Percentiles rank a stretch among this genome's conserved stretches.
These are phyloP conservation scores for Notodonta ziczac DNA, from an alignment of 2,888 invertebrate species.

Conservation along the genomic window DNA sequence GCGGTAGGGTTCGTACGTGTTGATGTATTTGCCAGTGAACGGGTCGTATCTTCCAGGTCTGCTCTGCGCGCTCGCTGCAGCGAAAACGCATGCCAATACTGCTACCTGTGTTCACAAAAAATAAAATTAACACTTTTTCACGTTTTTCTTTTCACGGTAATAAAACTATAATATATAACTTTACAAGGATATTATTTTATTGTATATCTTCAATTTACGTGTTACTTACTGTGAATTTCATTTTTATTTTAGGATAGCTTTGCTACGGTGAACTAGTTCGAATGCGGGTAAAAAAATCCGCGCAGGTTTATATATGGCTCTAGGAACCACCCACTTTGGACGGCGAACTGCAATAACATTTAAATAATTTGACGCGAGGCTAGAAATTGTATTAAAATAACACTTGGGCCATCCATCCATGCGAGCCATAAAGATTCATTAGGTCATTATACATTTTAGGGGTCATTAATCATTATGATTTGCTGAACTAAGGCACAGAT, in stretches of 20 bases:
- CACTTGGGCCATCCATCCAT: constrained; percentile 48
- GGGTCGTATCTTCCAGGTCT: constrained; percentile 17
- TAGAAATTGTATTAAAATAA: constrained; percentile 56
- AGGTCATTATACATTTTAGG: constrained; percentile 33
- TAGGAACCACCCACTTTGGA: constrained; percentile 72
- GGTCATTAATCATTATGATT: constrained; percentile 17
- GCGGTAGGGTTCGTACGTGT: constrained; percentile 17
- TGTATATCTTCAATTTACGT: constrained; percentile 16
- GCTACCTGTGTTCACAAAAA: constrained; percentile 48
- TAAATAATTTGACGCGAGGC: constrained; percentile 67
- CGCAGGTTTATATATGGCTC: constrained; percentile 74
- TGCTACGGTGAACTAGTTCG: constrained; percentile 76
- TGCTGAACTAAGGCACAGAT: not conserved
- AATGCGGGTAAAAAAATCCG: constrained; percentile 72
- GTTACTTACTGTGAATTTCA: constrained; percentile 73
- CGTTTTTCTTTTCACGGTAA: constrained; percentile 14
- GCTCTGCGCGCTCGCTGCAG: constrained; percentile 54
- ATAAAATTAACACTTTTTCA: constrained; percentile 15
- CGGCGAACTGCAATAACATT: constrained; percentile 73
- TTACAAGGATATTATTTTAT: constrained; percentile 13
- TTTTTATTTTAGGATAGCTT: constrained; percentile 57
- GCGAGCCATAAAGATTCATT: constrained; percentile 33
- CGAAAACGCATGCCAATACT: constrained; percentile 55
- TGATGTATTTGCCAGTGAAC: constrained; percentile 19
- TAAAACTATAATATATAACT: constrained; percentile 8